These are phyloP conservation scores for Vidua chalybeata DNA, from an alignment of 2,113 vertebrate species.

Conservation along the genomic window DNA sequence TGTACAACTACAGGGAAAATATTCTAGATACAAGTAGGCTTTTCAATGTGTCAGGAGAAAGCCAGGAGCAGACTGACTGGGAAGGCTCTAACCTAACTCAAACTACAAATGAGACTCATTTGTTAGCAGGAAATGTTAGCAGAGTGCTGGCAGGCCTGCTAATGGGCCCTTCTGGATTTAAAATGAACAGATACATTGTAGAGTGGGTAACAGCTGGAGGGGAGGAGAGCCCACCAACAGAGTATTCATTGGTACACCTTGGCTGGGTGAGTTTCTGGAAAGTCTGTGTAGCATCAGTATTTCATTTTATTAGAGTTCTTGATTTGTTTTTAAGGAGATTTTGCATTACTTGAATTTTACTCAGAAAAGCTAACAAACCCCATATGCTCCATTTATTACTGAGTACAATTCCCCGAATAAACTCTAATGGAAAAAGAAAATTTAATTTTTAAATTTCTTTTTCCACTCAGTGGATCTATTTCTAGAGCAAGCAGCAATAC, in stretches of 20 bases:
- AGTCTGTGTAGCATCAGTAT: not conserved
- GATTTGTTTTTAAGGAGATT: not conserved
- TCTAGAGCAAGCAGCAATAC: not conserved
- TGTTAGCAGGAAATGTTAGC: not conserved
- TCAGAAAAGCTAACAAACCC: not conserved
- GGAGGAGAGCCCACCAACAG: not conserved
- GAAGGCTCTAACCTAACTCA: not conserved
- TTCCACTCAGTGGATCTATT: not conserved
- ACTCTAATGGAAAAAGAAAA: not conserved
- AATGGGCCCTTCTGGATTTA: not conserved
- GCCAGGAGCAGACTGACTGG: not conserved
- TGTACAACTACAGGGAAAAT: not conserved
- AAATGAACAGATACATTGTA: not conserved
- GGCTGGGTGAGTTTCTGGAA: not conserved
- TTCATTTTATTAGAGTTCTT: not conserved
- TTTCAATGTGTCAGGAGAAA: not conserved
- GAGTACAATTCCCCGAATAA: not conserved
- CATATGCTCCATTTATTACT: not conserved
- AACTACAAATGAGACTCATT: not conserved
- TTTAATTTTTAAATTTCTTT: not conserved
- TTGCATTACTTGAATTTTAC: not conserved
- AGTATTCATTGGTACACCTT: not conserved
- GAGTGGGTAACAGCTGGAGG: not conserved
- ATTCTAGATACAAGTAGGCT: not conserved
- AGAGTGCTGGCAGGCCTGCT: not conserved